Evolutionary conservation across 2,888 invertebrate genomes (phyloP).

Genomic region (Rhaphigaster nebulosa): DNA sequence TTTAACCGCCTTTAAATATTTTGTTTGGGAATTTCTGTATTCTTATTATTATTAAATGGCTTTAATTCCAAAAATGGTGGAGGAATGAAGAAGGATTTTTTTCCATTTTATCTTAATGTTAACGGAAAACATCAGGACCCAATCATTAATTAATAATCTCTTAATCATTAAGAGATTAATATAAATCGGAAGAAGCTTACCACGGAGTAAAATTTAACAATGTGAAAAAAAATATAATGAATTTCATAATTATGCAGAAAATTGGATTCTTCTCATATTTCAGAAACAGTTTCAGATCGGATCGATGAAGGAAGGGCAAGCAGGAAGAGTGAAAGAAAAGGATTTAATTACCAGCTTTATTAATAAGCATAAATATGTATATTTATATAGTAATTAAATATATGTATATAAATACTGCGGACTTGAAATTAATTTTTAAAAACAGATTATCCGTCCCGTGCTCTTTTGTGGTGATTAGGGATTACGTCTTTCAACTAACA

Average conservation of each 20-base stretch:
- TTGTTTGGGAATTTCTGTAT: too few species aligned
- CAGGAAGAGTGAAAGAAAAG: neutral
- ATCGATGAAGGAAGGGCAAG: neutral
- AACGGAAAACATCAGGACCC: too few species aligned
- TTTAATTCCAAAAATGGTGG: too few species aligned
- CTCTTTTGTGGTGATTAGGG: neutral
- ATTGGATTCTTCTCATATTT: neutral
- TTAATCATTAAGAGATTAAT: neutral
- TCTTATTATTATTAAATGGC: too few species aligned
- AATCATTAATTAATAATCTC: too few species aligned
- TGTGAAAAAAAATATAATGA: neutral
- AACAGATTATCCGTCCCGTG: too few species aligned
- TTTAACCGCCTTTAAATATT: too few species aligned
- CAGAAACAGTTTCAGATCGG: neutral
- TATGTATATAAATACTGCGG: neutral
- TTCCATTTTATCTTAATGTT: too few species aligned
- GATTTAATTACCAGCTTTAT: neutral
- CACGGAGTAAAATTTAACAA: neutral
- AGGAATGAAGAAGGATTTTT: too few species aligned
- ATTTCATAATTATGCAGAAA: neutral
- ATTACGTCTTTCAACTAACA: neutral
- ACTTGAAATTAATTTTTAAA: too few species aligned
- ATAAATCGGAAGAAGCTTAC: neutral
- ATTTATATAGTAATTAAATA: too few species aligned
- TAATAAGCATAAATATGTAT: too few species aligned